These are phyloP conservation scores for Seriola dumerili DNA, from an alignment of 2,113 vertebrate species.

Conservation along the genomic window DNA sequence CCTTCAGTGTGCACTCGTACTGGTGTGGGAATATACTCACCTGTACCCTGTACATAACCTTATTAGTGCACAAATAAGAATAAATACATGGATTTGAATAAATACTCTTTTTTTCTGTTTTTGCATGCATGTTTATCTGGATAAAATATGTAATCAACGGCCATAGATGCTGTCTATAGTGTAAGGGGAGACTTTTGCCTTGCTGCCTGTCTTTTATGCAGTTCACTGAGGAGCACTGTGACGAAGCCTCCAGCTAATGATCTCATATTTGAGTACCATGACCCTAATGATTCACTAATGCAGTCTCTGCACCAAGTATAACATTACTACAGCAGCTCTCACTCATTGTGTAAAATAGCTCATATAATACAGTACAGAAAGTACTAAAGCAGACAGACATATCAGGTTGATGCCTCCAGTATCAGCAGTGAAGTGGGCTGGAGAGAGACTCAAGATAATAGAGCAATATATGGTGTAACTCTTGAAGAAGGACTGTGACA, in stretches of 20 bases:
- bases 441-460: not conserved
- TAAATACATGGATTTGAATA: not conserved
- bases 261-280: slow-evolving; percentile 61
- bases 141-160: slow-evolving; percentile 8
- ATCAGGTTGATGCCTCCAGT: slow-evolving; percentile 37
- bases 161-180: not conserved
- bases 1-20: not conserved
- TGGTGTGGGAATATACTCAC: not conserved
- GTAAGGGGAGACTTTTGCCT: slow-evolving; percentile 17
- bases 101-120: not conserved
- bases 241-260: slow-evolving; percentile 64
- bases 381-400: slow-evolving; percentile 52
- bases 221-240: slow-evolving; percentile 36
- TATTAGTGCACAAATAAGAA: not conserved
- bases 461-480: not conserved
- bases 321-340: slow-evolving; percentile 54
- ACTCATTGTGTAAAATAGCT: slow-evolving; percentile 61
- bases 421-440: slow-evolving; percentile 1
- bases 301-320: slow-evolving; percentile 62
- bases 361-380: slow-evolving; percentile 45
- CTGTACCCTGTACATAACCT: not conserved
- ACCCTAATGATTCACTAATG: slow-evolving; percentile 69
- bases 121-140: not conserved
- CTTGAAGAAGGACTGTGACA: not conserved
- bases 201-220: slow-evolving; percentile 14